Base-by-base conservation (phyloP, 2,888 invertebrate genomes). In the Eupsilia transversa region DNA sequence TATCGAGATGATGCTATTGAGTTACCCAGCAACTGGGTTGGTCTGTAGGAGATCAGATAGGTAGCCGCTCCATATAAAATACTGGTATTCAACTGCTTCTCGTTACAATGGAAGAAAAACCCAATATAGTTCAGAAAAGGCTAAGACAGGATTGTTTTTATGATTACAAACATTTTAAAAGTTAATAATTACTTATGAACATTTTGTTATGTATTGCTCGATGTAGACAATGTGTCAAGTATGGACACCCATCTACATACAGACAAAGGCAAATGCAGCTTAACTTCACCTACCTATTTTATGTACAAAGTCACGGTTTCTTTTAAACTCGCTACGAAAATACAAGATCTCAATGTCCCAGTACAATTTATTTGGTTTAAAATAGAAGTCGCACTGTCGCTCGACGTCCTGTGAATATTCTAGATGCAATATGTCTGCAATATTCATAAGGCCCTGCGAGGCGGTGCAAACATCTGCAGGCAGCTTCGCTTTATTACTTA, bases 381-480 rank as follows among this genome's bases (percentile, higher is more conserved):
- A 66, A 27, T 23, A 71, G 23, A 52, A 80, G 74, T 66, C 43
- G 74, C 46, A 23, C 30, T 35, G 38, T 23, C 38, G 54, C 60
- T 2, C 43, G 79, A 49, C 56, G 65, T 69, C 57, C 38, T 52
- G 46, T 79, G 80, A 73, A 84, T 81, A 80, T 74, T 83, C 61
- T 64, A 66, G 46, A 54, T 69, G 80, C 80, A 83, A 81, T 68
- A 80, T 83, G 65, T 43, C 46, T 57, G 60, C 69, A 54, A 80
- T 83, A 83, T 73, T 69, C 69, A 70, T 80, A 43, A 57, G 80
- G 46, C 56, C 33, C 56, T 27, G 68, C 68, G 12, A 12, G 27
- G 54, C 49, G 43, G 49, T n/a, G 80, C 83, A 83, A 52, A 68
- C 64, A 67, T 64, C 30, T 79, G 30, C 65, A 64, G 27, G 17